Percentiles rank a stretch among this genome's conserved stretches.
These are phyloP conservation scores for Drosophila subpulchrella DNA, from an alignment of 1,140 invertebrate species.

Conservation along the genomic window DNA sequence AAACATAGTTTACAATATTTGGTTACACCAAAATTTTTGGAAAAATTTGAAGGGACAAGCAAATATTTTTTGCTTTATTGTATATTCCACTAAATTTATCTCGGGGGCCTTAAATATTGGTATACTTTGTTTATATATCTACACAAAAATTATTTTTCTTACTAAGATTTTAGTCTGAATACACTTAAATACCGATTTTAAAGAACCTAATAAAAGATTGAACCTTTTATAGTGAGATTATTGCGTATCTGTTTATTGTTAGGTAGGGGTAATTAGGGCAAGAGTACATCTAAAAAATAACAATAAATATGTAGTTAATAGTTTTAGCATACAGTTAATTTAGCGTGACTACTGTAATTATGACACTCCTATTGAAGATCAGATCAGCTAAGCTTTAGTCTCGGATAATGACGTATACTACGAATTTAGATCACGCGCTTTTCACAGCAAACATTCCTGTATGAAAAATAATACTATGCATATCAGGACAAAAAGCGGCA, in stretches of 20 bases:
- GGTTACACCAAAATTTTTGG: too few species aligned
- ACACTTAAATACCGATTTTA: neutral
- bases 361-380: conserved; percentile 30
- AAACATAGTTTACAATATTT: neutral
- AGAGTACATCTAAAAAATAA: conserved; percentile 5
- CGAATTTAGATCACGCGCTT: conserved; percentile 63
- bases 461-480: conserved; percentile 79
- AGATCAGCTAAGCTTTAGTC: conserved; percentile 48
- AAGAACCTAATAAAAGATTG: neutral
- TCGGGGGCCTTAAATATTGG: too few species aligned
- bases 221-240: conserved; percentile 16
- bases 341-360: conserved; percentile 24
- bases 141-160: too few species aligned
- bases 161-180: conserved; percentile 72
- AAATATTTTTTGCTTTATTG: too few species aligned
- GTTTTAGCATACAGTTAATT: conserved; percentile 25
- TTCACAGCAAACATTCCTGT: conserved; percentile 76
- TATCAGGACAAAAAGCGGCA: conserved; percentile 69
- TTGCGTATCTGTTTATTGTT: conserved; percentile 17
- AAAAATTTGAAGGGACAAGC: too few species aligned
- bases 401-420: conserved; percentile 25
- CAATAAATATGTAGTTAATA: conserved; percentile 13
- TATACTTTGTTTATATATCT: too few species aligned
- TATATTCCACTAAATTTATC: too few species aligned
- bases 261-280: conserved; percentile 3